phyloP scores from a whole-genome alignment of 92 coral and sea anemone species.

The Umimayanthus chanpuru region DNA sequence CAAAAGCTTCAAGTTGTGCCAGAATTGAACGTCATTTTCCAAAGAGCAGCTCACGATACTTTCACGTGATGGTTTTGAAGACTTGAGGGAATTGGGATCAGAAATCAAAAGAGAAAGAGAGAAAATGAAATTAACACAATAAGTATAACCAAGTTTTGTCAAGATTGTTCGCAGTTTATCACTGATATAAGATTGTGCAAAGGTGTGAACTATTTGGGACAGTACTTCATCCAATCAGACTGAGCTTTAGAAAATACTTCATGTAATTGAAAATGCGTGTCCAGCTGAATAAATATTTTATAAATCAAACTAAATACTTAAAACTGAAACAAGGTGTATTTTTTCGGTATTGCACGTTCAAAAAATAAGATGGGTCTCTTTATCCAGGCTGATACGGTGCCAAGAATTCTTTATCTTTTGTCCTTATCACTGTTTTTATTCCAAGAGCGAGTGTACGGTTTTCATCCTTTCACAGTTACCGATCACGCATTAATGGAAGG shows the following conservation, averaged over 20 bases:
- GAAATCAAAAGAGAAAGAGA: no score
- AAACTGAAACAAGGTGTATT: neutral
- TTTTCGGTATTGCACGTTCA: neutral
- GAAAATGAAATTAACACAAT: no score
- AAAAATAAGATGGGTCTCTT: neutral
- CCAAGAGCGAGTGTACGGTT: neutral
- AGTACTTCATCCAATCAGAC: neutral
- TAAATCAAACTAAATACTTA: neutral
- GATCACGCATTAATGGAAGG: neutral
- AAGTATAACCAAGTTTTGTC: no score
- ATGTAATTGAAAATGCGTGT: neutral
- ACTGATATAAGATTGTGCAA: no score
- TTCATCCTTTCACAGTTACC: neutral
- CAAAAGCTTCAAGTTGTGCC: no score
- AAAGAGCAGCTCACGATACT: no score
- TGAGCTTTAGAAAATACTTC: no score
- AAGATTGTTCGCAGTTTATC: no score
- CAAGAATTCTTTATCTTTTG: neutral
- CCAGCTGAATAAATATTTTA: slow-evolving; percentile 5
- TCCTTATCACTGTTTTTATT: neutral
- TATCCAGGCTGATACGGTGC: neutral
- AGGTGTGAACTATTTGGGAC: neutral
- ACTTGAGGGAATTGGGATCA: no score
- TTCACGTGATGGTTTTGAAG: no score
- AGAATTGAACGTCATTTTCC: no score